Base-by-base conservation (phyloP, 1,140 invertebrate genomes). In the Drosophila ambigua region DNA sequence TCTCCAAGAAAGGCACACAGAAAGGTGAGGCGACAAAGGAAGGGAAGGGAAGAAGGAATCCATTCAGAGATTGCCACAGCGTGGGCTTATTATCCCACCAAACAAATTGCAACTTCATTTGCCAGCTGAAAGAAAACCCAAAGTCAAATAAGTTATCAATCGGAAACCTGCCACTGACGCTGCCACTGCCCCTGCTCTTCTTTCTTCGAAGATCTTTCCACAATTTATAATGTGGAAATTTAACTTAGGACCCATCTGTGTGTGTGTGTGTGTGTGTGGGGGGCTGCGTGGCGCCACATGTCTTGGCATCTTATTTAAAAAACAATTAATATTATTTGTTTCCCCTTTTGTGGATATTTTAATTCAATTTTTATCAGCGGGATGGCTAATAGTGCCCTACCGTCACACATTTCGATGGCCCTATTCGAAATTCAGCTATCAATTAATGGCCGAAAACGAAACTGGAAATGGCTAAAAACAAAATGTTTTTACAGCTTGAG, bases 291-390 rank as follows among this genome's bases (percentile, higher is more conserved):
- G 81, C 82, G 81, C 81, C 81, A 87, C 35, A 39, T 5, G 54
- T 62, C 46, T 46, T 48, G 35, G 48, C 62, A 68, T 85, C 73
- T 77, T 77, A 80, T 79, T 79, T 77, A 69, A 69, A 65, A 77
- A 75, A 87, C 81, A 75, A 85, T 85, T 85, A 87, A 87, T 85
- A 81, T 72, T 39, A 28, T 75, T 75, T 71, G 45, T 3, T 39
- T 35, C 51, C 41, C 51, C 55, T 57, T 72, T 52, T 48, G 48
- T 26, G 52, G n/a, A 7, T 20, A 6, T 71, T 28, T 72, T 46
- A 55, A 24, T 67, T 54, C 15, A 49, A 28, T 16, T 65, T 60
- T 82, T 80, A 79, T 80, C 53, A 49, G 72, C 55, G 62, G 79
- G 59, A 54, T 58, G 65, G 55, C 57, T 49, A 41, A 45, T 87